Base-by-base conservation (phyloP, 2,797 vertebrate species). In the Enteromius paludinosus region DNA sequence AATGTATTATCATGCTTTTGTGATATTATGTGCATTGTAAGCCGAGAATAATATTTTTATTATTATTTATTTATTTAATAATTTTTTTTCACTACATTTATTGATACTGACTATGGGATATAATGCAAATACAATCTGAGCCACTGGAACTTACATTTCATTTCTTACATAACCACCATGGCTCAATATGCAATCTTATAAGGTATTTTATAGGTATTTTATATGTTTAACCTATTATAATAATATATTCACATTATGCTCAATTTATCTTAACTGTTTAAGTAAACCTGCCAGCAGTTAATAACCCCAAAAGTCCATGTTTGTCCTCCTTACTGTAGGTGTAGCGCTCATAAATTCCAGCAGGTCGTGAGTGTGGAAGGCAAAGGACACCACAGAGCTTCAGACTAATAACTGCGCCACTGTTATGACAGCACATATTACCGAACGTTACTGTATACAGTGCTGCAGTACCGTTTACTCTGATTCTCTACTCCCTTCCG, bases 301-400 rank as follows among this genome's bases (percentile, higher is more conserved):
- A 62, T 62, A 20, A 62, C 68, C 68, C 18, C 56, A 23, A 23
- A 41, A 75, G 64, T 28, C 33, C 52, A 70, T 49, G 41, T 56
- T 25, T 33, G 28, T 43, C 45, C 43, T 72, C 5, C n/a, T 62
- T 47, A 38, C 78, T 61, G 47, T 70, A 17, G 38, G 17, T 59
- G 28, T 35, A 62, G 54, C 0, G 10, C 17, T 81, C 54, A 64
- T 72, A 81, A 52, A 73, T 81, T 73, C 20, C 9, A 73, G 80
- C 23, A 82, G 43, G 25, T 71, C 33, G 71, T 20, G 33, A 56
- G 64, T 54, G 28, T 35, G 14, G 30, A 35, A 18, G 15, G 41
- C 64, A 43, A 68, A 71, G 83, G 71, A 81, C 83, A 30, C 33
- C 45, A 28, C 11, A 59, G 45, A 47, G n/a, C 33, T 66, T 83